These are phyloP conservation scores for Drosophila bocki DNA, from an alignment of 1,140 invertebrate species.

Conservation along the genomic window DNA sequence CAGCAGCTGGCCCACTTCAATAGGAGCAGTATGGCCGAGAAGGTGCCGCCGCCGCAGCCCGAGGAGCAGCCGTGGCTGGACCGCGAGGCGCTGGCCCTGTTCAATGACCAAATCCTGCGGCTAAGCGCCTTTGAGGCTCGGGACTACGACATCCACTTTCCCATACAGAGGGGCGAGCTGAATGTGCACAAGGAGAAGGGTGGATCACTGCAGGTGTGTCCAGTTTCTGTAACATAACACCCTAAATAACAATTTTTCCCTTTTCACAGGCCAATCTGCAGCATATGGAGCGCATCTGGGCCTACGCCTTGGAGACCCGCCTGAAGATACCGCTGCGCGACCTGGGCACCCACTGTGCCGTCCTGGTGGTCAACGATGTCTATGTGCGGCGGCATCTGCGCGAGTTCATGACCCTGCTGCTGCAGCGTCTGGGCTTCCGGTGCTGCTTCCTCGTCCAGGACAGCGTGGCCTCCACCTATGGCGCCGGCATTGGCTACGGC, in stretches of 20 bases:
- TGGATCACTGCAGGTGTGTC: slow-evolving; percentile 89
- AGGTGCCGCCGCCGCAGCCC: slow-evolving; percentile 68
- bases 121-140: slow-evolving; percentile 91
- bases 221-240: too few species aligned
- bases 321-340: slow-evolving; percentile 88
- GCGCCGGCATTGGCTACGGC: slow-evolving; percentile 95
- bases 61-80: slow-evolving; percentile 43
- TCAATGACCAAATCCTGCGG: slow-evolving; percentile 73
- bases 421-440: slow-evolving; percentile 94
- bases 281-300: slow-evolving; percentile 96
- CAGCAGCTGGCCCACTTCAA: slow-evolving; percentile 95
- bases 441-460: slow-evolving; percentile 94
- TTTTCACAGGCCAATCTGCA: slow-evolving; percentile 88
- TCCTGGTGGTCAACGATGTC: slow-evolving; percentile 96
- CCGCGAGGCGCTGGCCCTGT: slow-evolving; percentile 27
- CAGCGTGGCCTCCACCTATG: slow-evolving; percentile 97
- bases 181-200: slow-evolving; percentile 93
- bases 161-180: slow-evolving; percentile 93
- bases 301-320: slow-evolving; percentile 90
- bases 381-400: slow-evolving; percentile 95
- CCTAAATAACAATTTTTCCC: fast-evolving
- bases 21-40: slow-evolving; percentile 90
- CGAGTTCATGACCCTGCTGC: slow-evolving; percentile 92
- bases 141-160: slow-evolving; percentile 95
- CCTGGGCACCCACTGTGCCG: slow-evolving; percentile 93